Evolutionary conservation across 2,797 vertebrate species (phyloP).

Genomic region (Eulemur albifrons): DNA sequence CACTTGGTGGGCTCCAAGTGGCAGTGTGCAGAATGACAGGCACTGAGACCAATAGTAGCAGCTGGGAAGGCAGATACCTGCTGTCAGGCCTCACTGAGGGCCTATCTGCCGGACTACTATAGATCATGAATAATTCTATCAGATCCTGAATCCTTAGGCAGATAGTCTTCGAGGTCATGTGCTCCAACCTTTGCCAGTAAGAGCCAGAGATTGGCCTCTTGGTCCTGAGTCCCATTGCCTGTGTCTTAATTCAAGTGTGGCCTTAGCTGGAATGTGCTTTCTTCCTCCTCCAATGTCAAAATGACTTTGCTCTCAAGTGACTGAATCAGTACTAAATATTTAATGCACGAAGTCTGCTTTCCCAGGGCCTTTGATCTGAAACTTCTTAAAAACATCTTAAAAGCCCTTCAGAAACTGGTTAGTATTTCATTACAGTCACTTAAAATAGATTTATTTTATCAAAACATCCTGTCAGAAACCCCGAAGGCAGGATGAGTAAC

Average conservation of each 20-base stretch:
- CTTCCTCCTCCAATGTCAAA: slow-evolving; percentile 81
- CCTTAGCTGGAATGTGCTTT: slow-evolving; percentile 78
- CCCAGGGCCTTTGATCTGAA: slow-evolving; percentile 86
- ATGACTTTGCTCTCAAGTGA: slow-evolving; percentile 76
- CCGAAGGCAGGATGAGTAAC: slow-evolving; percentile 82
- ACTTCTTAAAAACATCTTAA: slow-evolving; percentile 86
- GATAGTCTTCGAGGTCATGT: slow-evolving; percentile 38
- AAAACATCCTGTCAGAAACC: slow-evolving; percentile 86
- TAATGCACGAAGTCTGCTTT: slow-evolving; percentile 85
- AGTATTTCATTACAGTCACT: slow-evolving; percentile 87
- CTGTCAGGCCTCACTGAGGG: background rate
- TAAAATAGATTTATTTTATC: slow-evolving; percentile 88
- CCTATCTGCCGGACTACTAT: background rate
- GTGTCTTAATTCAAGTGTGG: slow-evolving; percentile 77
- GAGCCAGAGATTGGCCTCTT: slow-evolving; percentile 28
- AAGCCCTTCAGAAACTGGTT: slow-evolving; percentile 85
- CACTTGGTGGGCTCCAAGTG: background rate
- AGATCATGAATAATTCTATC: slow-evolving; percentile 65
- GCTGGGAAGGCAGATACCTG: slow-evolving; percentile 25
- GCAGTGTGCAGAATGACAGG: background rate
- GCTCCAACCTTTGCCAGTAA: slow-evolving; percentile 10
- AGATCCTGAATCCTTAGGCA: slow-evolving; percentile 7
- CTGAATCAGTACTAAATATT: slow-evolving; percentile 86
- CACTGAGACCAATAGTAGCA: background rate
- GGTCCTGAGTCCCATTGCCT: slow-evolving; percentile 10